Base-by-base conservation (phyloP, 2,888 invertebrate genomes). In the Anarsia innoxiella region DNA sequence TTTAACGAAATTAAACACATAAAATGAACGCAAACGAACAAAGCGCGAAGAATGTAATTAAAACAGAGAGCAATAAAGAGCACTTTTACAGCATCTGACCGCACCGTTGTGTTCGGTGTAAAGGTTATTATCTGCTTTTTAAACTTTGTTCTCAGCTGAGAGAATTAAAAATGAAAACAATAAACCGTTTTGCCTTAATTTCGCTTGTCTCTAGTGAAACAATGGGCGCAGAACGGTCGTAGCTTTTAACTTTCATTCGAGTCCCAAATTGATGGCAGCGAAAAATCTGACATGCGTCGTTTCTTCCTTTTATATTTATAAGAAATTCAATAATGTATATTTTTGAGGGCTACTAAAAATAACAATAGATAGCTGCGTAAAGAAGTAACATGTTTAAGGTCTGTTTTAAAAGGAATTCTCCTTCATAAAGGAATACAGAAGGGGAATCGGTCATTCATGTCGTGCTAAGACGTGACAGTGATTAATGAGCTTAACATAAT, bases 71-170 rank as follows among this genome's bases (percentile, higher is more conserved):
- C 63, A 71, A 77, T 74, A 73, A 78, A 74, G 66, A 62, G 63
- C 65, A 67, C 66, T 66, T 71, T 73, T 65, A 67, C 73, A 68
- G 69, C 67, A 60, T 64, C 66, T 63, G 57, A 65, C 66, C 66
- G 63, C 60, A 33, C 10, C 61, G 61, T 64, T 66, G 64, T 66
- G 54, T 57, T 64, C 58, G 53, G 59, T 59, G 60, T 65, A 63
- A 71, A 66, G 68, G 74, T 71, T 75, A 76, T 76, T 74, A 72
- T 76, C 69, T 75, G 73, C 66, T 71, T 75, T 78, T 77, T 73
- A 71, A 71, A 76, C 70, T 71, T 67, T 57, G 61, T 67, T 67
- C 67, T 70, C 64, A 65, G 63, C 66, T 64, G 64, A 53, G 65
- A 59, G 64, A 70, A 70, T 74, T 77, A 72, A 76, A 77, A 74